These are phyloP conservation scores for Dusona sp. DNA, from an alignment of 2,888 invertebrate species.

Conservation along the genomic window DNA sequence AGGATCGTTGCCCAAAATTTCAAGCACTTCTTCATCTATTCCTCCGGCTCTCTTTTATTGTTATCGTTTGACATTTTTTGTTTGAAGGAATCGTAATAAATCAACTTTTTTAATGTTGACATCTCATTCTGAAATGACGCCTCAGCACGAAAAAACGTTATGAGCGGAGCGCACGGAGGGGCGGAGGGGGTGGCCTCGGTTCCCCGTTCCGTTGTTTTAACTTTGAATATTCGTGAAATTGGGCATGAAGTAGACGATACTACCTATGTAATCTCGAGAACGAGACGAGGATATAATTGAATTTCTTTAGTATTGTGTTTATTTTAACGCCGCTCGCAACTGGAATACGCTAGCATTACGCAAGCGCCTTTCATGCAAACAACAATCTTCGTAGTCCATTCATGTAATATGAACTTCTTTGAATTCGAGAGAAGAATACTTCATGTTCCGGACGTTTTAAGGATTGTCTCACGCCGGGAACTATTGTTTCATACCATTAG, in stretches of 20 bases:
- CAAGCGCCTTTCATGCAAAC: no score
- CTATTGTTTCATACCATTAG: no score
- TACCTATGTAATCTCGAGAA: no score
- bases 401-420: no score
- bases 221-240: conserved; percentile 45
- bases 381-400: no score
- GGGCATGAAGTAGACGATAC: conserved; percentile 36
- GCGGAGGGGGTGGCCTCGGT: conserved; percentile 32
- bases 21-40: conserved; percentile 18
- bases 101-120: not conserved
- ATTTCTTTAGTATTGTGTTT: no score
- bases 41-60: conserved; percentile 31
- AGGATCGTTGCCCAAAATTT: conserved; percentile 21
- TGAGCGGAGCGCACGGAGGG: conserved; percentile 35
- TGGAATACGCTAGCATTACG: no score
- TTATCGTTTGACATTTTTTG: conserved; percentile 19
- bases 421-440: no score
- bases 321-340: no score
- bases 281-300: no score
- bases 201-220: conserved; percentile 37
- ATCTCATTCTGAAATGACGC: conserved; percentile 9
- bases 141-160: conserved; percentile 50
- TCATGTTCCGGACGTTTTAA: no score
- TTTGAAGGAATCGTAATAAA: conserved; percentile 4
- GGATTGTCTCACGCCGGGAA: no score